Conservation (phyloP, 2,113 vertebrate genomes). For the Oenanthe oenanthe region DNA sequence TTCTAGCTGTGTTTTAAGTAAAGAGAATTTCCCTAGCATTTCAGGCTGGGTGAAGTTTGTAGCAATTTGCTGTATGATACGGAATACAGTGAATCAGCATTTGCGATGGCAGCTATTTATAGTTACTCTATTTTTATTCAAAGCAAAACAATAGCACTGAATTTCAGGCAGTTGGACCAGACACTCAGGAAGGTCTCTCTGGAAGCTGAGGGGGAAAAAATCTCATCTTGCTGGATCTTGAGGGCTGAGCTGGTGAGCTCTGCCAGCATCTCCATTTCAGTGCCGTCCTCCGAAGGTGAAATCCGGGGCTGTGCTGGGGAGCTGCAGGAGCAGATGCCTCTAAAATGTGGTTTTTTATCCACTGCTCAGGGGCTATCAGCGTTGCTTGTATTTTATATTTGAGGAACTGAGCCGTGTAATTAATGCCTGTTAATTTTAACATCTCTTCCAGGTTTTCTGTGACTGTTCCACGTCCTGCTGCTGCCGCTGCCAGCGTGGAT, state of each 20-base stretch:
- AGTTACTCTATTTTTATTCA: constrained; percentile 48
- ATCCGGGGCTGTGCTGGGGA: neutral
- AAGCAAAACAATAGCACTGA: constrained; percentile 52
- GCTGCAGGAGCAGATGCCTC: neutral
- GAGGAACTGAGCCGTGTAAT: neutral
- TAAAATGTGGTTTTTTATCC: neutral
- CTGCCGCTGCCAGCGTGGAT: neutral
- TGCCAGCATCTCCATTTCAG: neutral
- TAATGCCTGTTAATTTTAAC: neutral
- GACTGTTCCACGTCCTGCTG: neutral
- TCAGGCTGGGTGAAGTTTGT: neutral
- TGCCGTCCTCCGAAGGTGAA: neutral
- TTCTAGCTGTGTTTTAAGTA: neutral
- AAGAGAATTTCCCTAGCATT: neutral
- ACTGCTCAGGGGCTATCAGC: accelerated
- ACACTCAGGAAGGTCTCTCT: neutral
- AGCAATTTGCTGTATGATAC: constrained; percentile 12
- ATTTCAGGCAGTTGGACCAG: constrained; percentile 41
- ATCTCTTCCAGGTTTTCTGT: constrained; percentile 23
- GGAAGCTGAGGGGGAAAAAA: neutral
- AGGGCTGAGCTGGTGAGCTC: neutral
- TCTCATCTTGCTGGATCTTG: neutral
- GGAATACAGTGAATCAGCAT: constrained; percentile 58
- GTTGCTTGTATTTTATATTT: accelerated
- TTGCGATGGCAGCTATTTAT: constrained; percentile 17